Percentiles rank a stretch among this genome's conserved stretches.
Evolutionary conservation across 2,113 vertebrate species (phyloP).

Genomic region (Saccopteryx leptura): DNA sequence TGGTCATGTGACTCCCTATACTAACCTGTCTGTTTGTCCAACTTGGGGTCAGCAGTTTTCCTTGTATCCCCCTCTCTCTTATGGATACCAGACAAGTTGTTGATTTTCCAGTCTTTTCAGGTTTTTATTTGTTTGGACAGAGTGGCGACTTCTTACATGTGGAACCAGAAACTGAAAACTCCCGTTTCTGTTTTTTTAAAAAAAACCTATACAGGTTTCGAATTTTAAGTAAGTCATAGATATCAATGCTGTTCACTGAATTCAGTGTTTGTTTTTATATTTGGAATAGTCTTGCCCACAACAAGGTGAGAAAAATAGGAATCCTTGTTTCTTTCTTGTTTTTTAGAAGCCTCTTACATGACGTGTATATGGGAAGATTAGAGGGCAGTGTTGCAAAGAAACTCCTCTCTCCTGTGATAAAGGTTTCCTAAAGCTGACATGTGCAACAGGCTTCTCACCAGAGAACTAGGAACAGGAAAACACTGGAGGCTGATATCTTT

Average conservation of each 20-base stretch:
- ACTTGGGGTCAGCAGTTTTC: fast-evolving
- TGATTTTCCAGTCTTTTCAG: neutral
- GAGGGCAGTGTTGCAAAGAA: neutral
- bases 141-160: neutral
- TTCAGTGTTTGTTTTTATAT: conserved; percentile 11
- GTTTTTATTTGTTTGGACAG: neutral
- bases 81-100: neutral
- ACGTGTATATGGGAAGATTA: neutral
- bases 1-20: neutral
- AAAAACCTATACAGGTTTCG: neutral
- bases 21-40: neutral
- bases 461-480: neutral
- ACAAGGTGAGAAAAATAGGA: neutral
- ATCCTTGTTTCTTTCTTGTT: neutral
- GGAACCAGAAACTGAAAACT: neutral
- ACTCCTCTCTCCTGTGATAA: neutral
- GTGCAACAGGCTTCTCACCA: neutral
- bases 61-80: neutral
- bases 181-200: neutral
- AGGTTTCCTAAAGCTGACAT: neutral
- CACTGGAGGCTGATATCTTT: neutral
- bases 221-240: neutral
- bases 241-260: neutral
- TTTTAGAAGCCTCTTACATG: neutral
- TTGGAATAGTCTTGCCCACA: neutral